Evolutionary conservation across 2,797 vertebrate species (phyloP).

Genomic region (Micromesistius poutassou): DNA sequence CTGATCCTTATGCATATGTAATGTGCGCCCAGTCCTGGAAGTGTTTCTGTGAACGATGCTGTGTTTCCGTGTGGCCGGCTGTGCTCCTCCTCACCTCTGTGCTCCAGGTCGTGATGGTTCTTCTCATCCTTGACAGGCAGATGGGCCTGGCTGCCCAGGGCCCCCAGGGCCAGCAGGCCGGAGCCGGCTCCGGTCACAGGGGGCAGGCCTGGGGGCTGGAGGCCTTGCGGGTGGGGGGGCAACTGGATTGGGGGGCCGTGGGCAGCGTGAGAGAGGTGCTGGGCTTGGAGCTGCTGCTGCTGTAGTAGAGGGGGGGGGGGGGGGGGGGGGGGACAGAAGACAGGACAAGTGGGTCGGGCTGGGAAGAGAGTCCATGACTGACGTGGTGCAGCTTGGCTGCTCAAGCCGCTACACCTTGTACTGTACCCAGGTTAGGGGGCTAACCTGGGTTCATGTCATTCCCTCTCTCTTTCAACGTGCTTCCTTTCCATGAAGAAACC

Average conservation of each 20-base stretch:
- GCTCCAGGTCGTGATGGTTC: conserved; percentile 94
- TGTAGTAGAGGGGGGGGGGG: conserved; percentile 71
- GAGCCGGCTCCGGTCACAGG: conserved; percentile 82
- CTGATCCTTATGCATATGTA: neutral
- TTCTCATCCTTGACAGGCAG: conserved; percentile 94
- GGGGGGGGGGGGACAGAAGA: conserved; percentile 45
- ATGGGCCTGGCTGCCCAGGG: conserved; percentile 91
- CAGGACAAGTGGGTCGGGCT: conserved; percentile 56
- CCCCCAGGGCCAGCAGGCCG: conserved; percentile 85
- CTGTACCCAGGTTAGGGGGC: neutral
- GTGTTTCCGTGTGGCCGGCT: conserved; percentile 12
- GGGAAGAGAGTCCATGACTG: conserved; percentile 56
- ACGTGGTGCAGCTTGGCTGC: neutral
- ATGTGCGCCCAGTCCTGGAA: neutral
- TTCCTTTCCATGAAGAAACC: neutral
- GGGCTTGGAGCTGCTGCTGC: conserved; percentile 98
- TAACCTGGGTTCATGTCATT: neutral
- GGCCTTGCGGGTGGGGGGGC: conserved; percentile 87
- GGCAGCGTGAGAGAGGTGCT: conserved; percentile 93
- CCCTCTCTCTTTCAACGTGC: neutral
- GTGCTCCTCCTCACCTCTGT: conserved; percentile 82
- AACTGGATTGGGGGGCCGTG: conserved; percentile 90
- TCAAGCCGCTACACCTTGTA: neutral
- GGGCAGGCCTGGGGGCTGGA: conserved; percentile 87
- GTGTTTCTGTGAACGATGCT: neutral